A percentile compares a stretch with the other conserved stretches of the same genome.
Conservation (phyloP, 2,113 vertebrate species). For the Actinemys pallida region DNA sequence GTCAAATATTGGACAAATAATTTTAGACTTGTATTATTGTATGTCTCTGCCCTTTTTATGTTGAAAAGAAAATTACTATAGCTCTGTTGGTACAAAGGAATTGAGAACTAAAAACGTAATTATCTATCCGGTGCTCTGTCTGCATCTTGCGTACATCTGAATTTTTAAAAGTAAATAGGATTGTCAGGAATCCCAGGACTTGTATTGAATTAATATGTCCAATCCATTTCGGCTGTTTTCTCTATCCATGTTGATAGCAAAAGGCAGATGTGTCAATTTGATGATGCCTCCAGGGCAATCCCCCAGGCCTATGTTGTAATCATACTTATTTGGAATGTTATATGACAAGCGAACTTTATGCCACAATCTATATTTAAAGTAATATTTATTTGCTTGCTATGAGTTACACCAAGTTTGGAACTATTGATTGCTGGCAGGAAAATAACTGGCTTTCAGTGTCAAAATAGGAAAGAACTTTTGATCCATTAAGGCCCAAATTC, state of each 20-base stretch:
- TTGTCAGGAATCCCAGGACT: not conserved
- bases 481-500: not conserved
- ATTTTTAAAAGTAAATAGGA: not conserved
- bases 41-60: not conserved
- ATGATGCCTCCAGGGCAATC: conserved; percentile 25
- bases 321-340: not conserved
- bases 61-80: conserved; percentile 17
- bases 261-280: conserved; percentile 21
- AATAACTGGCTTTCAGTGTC: not conserved
- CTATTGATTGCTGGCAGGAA: conserved; percentile 29
- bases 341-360: conserved; percentile 46
- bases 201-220: conserved; percentile 43
- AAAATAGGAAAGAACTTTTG: not conserved
- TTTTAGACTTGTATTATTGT: not conserved
- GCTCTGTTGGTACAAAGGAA: conserved; percentile 18
- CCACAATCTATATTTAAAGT: conserved; percentile 18
- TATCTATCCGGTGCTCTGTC: not conserved
- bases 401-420: conserved; percentile 1
- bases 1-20: not conserved
- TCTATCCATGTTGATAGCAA: conserved; percentile 3
- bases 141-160: conserved; percentile 5
- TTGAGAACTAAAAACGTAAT: fast-evolving
- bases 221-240: not conserved
- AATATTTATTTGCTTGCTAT: not conserved
- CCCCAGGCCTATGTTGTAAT: not conserved